Conservation (phyloP, 2,888 invertebrate genomes). For the Apamea monoglypha region DNA sequence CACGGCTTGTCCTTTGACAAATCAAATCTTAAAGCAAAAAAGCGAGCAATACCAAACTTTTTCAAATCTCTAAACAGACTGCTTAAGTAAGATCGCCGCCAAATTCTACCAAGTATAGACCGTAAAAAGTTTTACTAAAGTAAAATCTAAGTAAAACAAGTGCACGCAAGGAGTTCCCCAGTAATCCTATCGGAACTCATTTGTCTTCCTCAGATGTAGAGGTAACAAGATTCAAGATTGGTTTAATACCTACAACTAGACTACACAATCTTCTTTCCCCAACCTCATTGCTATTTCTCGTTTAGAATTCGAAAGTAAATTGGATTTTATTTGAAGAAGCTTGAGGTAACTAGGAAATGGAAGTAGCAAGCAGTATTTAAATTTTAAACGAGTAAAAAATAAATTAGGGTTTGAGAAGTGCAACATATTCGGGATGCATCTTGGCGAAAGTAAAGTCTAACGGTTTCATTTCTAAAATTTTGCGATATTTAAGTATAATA, state of each 20-base stretch:
- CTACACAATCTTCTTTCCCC: conserved; percentile 44
- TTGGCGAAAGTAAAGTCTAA: background rate
- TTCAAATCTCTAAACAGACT: conserved; percentile 30
- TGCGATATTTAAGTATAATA: background rate
- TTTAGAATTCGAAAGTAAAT: conserved; percentile 45
- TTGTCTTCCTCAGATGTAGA: conserved; percentile 51
- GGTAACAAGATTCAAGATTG: conserved; percentile 62
- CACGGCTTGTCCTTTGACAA: background rate
- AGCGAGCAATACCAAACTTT: background rate
- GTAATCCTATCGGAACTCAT: conserved; percentile 50
- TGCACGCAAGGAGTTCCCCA: conserved; percentile 6
- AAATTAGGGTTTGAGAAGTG: background rate
- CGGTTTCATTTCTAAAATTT: background rate
- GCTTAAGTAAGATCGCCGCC: background rate
- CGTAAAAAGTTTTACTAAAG: conserved; percentile 23
- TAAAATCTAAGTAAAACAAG: conserved; percentile 35
- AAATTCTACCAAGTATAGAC: background rate
- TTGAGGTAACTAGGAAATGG: background rate
- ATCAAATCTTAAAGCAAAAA: conserved; percentile 3
- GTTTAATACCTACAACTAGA: conserved; percentile 47
- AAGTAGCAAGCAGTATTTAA: background rate
- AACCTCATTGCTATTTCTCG: conserved; percentile 47
- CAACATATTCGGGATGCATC: background rate
- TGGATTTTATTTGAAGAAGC: conserved; percentile 2
- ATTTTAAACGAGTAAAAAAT: background rate